phyloP scores from a whole-genome alignment of 2,113 vertebrate genomes.

The Anguilla rostrata region DNA sequence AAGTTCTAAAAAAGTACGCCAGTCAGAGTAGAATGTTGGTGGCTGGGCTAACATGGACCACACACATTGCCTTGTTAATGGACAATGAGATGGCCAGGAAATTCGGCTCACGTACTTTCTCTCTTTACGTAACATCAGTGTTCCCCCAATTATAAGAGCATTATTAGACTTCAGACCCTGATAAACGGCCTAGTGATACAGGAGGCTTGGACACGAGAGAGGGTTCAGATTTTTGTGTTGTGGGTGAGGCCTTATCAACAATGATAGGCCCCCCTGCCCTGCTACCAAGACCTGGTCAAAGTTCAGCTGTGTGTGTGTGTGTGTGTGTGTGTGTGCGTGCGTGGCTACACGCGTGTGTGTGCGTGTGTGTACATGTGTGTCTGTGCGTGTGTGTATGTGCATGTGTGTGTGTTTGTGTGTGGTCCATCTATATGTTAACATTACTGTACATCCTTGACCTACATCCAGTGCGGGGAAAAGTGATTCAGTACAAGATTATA shows the following conservation, averaged over 20 bases:
- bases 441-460: background rate
- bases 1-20: background rate
- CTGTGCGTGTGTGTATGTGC: background rate
- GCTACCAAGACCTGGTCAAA: background rate
- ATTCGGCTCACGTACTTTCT: background rate
- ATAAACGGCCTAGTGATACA: background rate
- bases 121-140: conserved; percentile 7
- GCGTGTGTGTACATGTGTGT: background rate
- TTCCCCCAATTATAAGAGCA: background rate
- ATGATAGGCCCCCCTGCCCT: background rate
- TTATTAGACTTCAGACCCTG: conserved; percentile 22
- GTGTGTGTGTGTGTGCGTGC: too few relatives aligned
- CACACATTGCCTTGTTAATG: background rate
- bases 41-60: background rate
- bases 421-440: background rate
- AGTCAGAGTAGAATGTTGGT: background rate
- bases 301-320: background rate
- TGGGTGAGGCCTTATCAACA: conserved; percentile 14
- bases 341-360: background rate
- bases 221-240: background rate
- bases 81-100: background rate
- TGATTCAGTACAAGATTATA: background rate
- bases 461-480: background rate
- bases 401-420: background rate
- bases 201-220: background rate